Evolutionary conservation across 2,113 vertebrate genomes (phyloP), one percentile per base, ranked within the genome.

Genomic region (Stegastes partitus): DNA sequence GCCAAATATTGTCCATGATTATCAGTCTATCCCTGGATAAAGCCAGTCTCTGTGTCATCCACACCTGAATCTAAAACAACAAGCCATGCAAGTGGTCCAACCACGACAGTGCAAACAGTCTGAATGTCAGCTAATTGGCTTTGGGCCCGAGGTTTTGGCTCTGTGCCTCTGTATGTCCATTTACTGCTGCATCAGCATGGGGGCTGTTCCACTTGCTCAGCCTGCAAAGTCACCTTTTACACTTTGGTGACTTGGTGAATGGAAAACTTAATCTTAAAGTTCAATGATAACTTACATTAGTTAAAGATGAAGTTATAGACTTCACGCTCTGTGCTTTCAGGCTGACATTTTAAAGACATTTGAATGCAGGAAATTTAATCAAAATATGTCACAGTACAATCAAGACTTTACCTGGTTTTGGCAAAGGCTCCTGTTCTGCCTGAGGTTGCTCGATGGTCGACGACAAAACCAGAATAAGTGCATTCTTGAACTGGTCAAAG

Each of bases 401-500:
- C 39, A 14, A 9, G 25, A 64, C 22, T 62, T 87, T 95, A 99
- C 98, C 98, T 96, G 96, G 89, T 61, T 93, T 91, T 44, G 94
- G 89, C 90, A 93, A 59, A 5, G 92, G 82, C 21, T 96, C 95
- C 78, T 95, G 91, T 66, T 93, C 94, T 26, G 91, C 93, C 1
- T 50, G 95, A 37, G 72, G 91, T 82, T 87, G 93, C 93, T 88
- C 89, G 1, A 83, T 23, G 23, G 64, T 37, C 0, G 93, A 90
- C 44, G 97, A 99, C 75, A 99, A 90, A 69, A 97, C 93, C 85
- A 96, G 93, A 89, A 99, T 98, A 76, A 99, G 92, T 1, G 97
- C 97, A 86, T 98, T 95, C 92, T 97, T 99, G 93, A 99, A 99
- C 31, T 97, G 96, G 66, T 97, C 95, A 87, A 99, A 99, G 85